Evolutionary conservation across 2,113 vertebrate genomes (phyloP), one percentile per base, ranked within the genome.

Genomic region (Nerophis ophidion): DNA sequence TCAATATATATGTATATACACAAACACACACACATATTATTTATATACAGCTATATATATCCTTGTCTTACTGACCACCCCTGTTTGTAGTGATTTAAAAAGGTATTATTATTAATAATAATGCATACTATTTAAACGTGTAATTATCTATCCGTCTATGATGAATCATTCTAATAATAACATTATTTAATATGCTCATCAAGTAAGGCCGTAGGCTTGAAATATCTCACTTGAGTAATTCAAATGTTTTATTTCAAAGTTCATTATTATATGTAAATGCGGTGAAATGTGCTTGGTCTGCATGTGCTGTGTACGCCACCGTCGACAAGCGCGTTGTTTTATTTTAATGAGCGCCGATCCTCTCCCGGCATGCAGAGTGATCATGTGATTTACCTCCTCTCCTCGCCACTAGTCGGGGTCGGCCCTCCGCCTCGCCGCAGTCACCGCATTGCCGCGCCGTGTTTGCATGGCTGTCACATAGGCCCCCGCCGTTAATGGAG

Each of bases 261-360:
- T 86, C 80, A 88, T 91, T 87, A 89, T 62, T 79, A 81, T 88
- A 89, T 88, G 89, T 83, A 80, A 89, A 88, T 89, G 71, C 17
- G 40, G 60, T 45, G 61, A 71, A 87, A 89, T 82, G 72, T 87
- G 89, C 88, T 63, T 61, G 61, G 77, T 87, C 73, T 77, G 86
- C 86, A 89, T 86, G 85, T 87, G 81, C 82, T 81, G 77, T 84
- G 77, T 77, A 83, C 81, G 73, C 77, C 60, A 60, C 71, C 19
- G 47, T 67, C 77, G 74, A 82, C 81, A 75, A 61, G 77, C 0
- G 8, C 73, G 84, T 78, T 85, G 79, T 81, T 81, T 81, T 76
- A 71, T 85, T 86, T 85, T 83, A 89, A 89, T 89, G 87, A 90
- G 84, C 86, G 81, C 74, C 65, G 77, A 79, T 76, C 57, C 78